Evolutionary conservation across 2,113 vertebrate species (phyloP).

Genomic region (Rhabdomys dilectus): DNA sequence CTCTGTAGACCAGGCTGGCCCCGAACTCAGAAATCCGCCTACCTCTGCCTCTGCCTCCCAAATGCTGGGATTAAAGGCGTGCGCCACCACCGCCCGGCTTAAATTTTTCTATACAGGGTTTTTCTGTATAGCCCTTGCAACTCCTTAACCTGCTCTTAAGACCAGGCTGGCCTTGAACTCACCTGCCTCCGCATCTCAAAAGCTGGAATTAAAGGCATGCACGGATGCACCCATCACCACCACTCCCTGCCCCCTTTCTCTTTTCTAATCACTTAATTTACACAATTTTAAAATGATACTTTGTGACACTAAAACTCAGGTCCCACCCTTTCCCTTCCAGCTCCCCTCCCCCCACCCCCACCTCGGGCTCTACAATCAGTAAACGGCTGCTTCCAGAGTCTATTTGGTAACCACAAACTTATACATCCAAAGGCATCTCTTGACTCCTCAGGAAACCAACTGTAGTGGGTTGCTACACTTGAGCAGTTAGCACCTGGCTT

Average conservation of each 20-base stretch:
- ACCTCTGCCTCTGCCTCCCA: background rate
- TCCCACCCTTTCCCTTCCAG: background rate
- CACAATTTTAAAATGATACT: background rate
- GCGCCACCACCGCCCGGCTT: background rate
- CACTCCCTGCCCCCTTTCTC: background rate
- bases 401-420: background rate
- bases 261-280: constrained; percentile 32
- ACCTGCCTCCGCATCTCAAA: background rate
- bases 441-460: background rate
- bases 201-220: background rate
- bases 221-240: accelerated
- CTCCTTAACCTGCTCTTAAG: background rate
- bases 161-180: background rate
- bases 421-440: constrained; percentile 12
- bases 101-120: background rate
- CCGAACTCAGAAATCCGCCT: background rate
- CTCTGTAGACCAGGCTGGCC: too few relatives aligned
- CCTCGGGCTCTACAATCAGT: background rate
- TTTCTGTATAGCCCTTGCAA: background rate
- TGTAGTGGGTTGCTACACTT: background rate
- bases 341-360: background rate
- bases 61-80: background rate
- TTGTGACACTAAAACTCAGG: background rate
- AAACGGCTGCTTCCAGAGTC: background rate
- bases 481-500: constrained; percentile 41